Evolutionary conservation across 2,113 vertebrate species (phyloP).

Genomic region (Saguinus imperator): DNA sequence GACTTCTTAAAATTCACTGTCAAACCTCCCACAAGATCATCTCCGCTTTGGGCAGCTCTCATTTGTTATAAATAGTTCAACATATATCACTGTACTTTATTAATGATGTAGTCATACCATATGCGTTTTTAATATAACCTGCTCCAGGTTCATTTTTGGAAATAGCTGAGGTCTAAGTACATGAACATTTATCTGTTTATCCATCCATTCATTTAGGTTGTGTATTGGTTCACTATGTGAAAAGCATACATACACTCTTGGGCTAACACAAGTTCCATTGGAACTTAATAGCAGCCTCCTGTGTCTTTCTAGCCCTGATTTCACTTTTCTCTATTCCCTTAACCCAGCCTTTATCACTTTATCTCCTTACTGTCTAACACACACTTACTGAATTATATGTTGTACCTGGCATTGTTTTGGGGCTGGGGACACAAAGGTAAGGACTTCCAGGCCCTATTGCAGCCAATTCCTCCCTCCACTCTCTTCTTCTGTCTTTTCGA

Average conservation of each 20-base stretch:
- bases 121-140: background rate
- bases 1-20: background rate
- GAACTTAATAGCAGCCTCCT: background rate
- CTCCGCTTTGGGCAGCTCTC: background rate
- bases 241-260: accelerated
- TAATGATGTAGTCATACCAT: background rate
- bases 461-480: accelerated
- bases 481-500: background rate
- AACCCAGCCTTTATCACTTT: background rate
- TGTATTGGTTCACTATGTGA: background rate
- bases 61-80: background rate
- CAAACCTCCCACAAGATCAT: background rate
- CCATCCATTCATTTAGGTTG: background rate
- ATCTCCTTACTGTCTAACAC: background rate
- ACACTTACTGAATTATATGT: background rate
- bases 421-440: background rate
- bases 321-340: background rate
- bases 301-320: background rate
- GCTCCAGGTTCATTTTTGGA: background rate
- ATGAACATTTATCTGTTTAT: background rate
- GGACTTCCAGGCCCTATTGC: background rate
- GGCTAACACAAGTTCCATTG: background rate
- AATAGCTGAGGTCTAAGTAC: background rate
- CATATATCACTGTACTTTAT: background rate
- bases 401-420: background rate